These are phyloP conservation scores for Apamea epomidion DNA, from an alignment of 2,888 invertebrate genomes.

Conservation along the genomic window DNA sequence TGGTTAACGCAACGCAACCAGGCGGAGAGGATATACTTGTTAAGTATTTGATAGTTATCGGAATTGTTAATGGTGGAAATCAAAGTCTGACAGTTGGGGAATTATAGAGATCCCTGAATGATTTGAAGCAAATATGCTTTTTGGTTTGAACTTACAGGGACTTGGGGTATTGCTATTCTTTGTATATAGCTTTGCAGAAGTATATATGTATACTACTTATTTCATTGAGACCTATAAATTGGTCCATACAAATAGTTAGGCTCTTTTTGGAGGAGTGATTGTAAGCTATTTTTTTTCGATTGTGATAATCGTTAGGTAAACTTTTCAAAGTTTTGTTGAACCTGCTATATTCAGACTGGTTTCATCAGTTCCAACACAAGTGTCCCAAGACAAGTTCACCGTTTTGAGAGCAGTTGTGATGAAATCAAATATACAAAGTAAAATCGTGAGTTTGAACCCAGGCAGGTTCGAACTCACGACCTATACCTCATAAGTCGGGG, in stretches of 20 bases:
- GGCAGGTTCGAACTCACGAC: too few species aligned
- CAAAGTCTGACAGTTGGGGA: not conserved
- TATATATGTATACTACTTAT: not conserved
- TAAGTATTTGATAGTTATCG: constrained; percentile 39
- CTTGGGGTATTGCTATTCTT: not conserved
- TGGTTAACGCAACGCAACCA: constrained; percentile 40
- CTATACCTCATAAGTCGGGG: too few species aligned
- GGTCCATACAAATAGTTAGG: not conserved
- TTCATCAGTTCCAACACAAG: not conserved
- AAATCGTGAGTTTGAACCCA: too few species aligned
- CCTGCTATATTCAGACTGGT: not conserved
- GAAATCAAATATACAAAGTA: not conserved
- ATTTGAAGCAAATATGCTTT: not conserved
- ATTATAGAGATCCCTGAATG: not conserved
- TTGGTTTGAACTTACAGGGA: not conserved
- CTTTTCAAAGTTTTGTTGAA: not conserved
- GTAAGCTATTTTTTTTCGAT: not conserved
- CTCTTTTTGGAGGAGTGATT: not conserved
- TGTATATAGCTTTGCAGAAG: too few species aligned
- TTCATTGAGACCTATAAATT: not conserved
- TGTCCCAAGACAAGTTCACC: not conserved
- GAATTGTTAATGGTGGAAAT: constrained; percentile 25
- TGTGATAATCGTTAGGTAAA: not conserved
- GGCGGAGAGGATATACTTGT: constrained; percentile 36
- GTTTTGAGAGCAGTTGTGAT: not conserved